A percentile compares a stretch with the other conserved stretches of the same genome.
Evolutionary conservation across 1,140 invertebrate species (phyloP).

Genomic region (Euura saliciscinereae): DNA sequence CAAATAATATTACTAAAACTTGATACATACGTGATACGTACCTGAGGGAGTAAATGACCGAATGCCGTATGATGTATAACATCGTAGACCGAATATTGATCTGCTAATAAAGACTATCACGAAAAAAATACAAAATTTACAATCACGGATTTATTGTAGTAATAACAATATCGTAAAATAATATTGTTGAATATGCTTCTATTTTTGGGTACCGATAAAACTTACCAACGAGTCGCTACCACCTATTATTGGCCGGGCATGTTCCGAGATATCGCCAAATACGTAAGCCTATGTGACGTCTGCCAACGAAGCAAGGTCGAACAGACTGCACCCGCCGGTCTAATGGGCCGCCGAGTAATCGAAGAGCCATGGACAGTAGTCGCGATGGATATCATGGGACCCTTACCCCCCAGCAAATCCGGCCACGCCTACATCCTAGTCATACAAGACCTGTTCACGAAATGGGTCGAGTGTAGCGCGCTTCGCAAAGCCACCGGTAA

Average conservation of each 20-base stretch:
- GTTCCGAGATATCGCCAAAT: conserved; percentile 30
- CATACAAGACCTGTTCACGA: conserved; percentile 39
- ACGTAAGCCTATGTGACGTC: conserved; percentile 32
- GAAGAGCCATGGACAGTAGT: conserved; percentile 36
- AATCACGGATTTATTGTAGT: too few relatives aligned
- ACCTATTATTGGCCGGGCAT: conserved; percentile 42
- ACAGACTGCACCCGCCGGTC: conserved; percentile 29
- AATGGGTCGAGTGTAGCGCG: conserved; percentile 28
- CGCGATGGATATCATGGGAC: conserved; percentile 42
- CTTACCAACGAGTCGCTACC: conserved; percentile 18
- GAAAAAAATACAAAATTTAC: too few relatives aligned
- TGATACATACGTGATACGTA: too few relatives aligned
- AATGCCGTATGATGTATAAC: too few relatives aligned
- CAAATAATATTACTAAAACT: too few relatives aligned
- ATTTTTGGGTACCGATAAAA: conserved; percentile 41
- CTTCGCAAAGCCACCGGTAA: conserved; percentile 11
- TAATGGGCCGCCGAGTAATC: conserved; percentile 32
- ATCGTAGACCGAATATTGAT: too few relatives aligned
- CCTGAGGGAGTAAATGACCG: too few relatives aligned
- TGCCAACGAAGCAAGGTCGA: conserved; percentile 37
- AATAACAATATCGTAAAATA: too few relatives aligned
- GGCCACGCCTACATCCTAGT: conserved; percentile 42
- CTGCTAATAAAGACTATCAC: too few relatives aligned
- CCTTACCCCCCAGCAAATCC: conserved; percentile 34
- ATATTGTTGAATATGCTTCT: too few relatives aligned